Evolutionary conservation across 2,113 vertebrate species (phyloP).

Genomic region (Origma solitaria): DNA sequence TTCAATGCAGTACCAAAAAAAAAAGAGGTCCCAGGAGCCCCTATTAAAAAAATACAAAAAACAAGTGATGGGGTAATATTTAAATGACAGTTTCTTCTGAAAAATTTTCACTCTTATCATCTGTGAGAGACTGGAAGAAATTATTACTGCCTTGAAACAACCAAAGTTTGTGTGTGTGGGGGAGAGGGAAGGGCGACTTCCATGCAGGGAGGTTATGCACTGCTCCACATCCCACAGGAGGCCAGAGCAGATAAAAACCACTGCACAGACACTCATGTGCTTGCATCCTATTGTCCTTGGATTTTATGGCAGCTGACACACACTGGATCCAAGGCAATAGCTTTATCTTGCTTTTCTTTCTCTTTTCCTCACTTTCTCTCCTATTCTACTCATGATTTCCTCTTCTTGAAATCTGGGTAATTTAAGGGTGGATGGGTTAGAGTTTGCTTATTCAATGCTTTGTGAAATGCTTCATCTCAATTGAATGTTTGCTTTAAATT

Average conservation of each 20-base stretch:
- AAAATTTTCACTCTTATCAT: not conserved
- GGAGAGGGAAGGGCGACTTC: not conserved
- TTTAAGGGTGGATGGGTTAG: not conserved
- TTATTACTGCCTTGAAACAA: not conserved
- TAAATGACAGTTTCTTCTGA: not conserved
- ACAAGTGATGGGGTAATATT: not conserved
- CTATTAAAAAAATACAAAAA: not conserved
- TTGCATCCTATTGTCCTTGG: not conserved
- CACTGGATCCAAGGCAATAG: not conserved
- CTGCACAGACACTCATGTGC: not conserved
- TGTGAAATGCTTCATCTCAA: not conserved
- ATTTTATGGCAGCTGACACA: not conserved
- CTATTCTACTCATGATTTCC: not conserved
- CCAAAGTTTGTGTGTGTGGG: not conserved
- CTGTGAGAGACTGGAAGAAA: not conserved
- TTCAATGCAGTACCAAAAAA: not conserved
- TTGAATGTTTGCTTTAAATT: not conserved
- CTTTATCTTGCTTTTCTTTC: not conserved
- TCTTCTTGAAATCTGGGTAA: not conserved
- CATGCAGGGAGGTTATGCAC: fast-evolving
- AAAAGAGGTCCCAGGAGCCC: not conserved
- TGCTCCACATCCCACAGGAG: not conserved
- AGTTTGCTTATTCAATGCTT: not conserved
- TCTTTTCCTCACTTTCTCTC: not conserved
- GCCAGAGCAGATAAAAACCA: not conserved